Base-by-base conservation (phyloP, 1,140 invertebrate species). In the Drosophila truncata region DNA sequence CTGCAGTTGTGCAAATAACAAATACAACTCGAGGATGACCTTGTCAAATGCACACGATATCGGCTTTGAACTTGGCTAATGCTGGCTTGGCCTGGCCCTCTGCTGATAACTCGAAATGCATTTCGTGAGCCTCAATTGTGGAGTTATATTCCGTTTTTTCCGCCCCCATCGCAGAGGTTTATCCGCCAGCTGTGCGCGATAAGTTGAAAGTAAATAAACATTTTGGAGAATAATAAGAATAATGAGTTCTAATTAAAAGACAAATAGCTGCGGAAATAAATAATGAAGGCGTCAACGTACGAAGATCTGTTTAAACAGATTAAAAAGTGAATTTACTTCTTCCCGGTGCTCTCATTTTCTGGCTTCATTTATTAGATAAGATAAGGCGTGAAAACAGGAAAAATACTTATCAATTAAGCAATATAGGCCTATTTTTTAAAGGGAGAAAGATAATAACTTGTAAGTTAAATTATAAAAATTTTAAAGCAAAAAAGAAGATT, bases 61-160 rank as follows among this genome's bases (percentile, higher is more conserved):
- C 57, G 73, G 31, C 83, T 74, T 85, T 85, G 82, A 84, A 84
- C 82, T 84, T 84, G 82, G 66, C 82, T 31, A 60, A 42, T 18
- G 14, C 35, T 49, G 35, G 52, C 35, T 47, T 59, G 44, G 50
- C 49, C 25, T 59, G 44, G 50, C 64, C 25, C 10, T 69, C 20
- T 7, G 2, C 4, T 23, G 66, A 73, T 73, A 73, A 72, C 29
- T 4, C 7, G 5, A 23, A 20, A 49, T 72, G 65, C 69, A 72
- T 41, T 71, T 18, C 3, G 7, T 25, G 18, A 16, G 41, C 20
- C 14, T 9, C 2, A 5, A 33, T 18, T 23, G 1, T 16, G n/a
- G 4, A 16, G 27, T 46, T 47, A n/a, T 20, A 39, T 58, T 11
- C 27, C 25, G 20, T 33, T 69, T 14, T 57, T 31, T 46, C 20